These are phyloP conservation scores for Phortica okadai DNA, from an alignment of 2,888 invertebrate species.

Conservation along the genomic window DNA sequence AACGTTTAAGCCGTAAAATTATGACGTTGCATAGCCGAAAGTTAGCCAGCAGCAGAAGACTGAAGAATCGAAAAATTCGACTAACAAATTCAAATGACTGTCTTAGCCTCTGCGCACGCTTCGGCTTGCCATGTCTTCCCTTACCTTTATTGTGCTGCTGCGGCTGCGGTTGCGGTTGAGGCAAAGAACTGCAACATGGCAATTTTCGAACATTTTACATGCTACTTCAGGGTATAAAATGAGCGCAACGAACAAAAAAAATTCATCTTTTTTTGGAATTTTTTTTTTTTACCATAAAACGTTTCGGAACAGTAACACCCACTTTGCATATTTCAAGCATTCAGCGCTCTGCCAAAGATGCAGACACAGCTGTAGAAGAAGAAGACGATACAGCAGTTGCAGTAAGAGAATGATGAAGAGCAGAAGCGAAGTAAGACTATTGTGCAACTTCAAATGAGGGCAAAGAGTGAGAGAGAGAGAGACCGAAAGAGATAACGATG, in stretches of 20 bases:
- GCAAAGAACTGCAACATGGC: constrained; percentile 45
- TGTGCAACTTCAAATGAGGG: constrained; percentile 1
- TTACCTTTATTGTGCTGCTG: too few relatives aligned
- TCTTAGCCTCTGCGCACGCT: not conserved
- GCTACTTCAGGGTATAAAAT: constrained; percentile 48
- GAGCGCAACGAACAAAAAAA: not conserved
- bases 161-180: not conserved
- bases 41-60: not conserved
- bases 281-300: constrained; percentile 6
- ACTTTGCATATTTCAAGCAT: constrained; percentile 40
- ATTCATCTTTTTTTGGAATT: constrained; percentile 11
- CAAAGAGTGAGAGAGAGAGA: not conserved
- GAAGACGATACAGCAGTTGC: constrained; percentile 4
- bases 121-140: not conserved
- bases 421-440: not conserved
- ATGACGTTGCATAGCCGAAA: not conserved
- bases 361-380: constrained; percentile 8
- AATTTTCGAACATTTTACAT: constrained; percentile 52
- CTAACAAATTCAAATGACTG: constrained; percentile 17
- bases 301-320: constrained; percentile 41
- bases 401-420: not conserved
- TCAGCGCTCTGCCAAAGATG: not conserved
- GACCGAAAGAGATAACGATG: not conserved
- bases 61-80: not conserved
- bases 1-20: constrained; percentile 6